phyloP scores from a whole-genome alignment of 1,140 invertebrate species.

The Dinoponera quadriceps region DNA sequence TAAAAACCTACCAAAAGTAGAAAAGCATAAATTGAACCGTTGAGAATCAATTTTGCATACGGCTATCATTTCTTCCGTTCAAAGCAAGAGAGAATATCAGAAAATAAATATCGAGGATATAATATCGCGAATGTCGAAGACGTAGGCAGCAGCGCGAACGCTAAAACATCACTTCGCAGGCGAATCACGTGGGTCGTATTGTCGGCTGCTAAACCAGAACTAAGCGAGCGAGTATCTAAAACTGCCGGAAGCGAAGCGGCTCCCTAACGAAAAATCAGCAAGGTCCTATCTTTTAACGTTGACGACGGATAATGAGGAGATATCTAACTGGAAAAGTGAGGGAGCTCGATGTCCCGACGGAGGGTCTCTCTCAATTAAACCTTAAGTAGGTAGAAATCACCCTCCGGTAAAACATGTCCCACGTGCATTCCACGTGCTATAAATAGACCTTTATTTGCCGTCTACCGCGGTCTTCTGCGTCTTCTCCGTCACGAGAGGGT shows the following conservation, averaged over 20 bases:
- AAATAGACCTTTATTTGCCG: too few species aligned
- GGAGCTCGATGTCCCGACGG: not conserved
- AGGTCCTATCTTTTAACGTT: not conserved
- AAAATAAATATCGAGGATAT: not conserved
- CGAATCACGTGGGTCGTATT: constrained; percentile 55
- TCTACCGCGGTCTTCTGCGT: not conserved
- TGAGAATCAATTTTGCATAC: not conserved
- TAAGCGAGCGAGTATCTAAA: not conserved
- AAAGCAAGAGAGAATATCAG: too few species aligned
- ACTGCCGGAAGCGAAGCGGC: constrained; percentile 48
- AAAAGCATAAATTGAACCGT: not conserved
- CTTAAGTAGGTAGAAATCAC: too few species aligned
- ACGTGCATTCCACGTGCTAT: too few species aligned
- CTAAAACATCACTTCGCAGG: constrained; percentile 14
- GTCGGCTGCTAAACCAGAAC: too few species aligned
- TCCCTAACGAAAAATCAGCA: not conserved
- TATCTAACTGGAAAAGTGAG: not conserved
- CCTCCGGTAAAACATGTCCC: too few species aligned
- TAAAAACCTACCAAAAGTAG: not conserved
- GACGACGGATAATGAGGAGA: not conserved
- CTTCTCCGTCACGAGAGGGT: not conserved
- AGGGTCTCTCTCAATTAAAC: not conserved
- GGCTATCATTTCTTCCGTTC: too few species aligned
- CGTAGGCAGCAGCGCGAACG: constrained; percentile 29
- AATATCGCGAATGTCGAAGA: not conserved